phyloP scores from a whole-genome alignment of 2,113 vertebrate species.

The Pelvicachromis taeniatus region DNA sequence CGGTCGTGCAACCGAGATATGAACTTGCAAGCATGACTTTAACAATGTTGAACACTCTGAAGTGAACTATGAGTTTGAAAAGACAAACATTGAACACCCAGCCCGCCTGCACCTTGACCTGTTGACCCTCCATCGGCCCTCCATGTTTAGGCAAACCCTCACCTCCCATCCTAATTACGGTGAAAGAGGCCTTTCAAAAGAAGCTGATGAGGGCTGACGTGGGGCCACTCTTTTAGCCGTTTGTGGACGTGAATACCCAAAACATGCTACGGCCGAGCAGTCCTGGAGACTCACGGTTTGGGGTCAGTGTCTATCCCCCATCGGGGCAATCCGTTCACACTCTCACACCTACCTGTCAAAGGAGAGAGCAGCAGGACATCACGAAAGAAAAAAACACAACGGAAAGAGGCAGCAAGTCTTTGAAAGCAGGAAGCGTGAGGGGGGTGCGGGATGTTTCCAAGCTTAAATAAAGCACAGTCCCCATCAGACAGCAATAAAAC shows the following conservation, averaged over 20 bases:
- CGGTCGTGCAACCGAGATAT: not conserved
- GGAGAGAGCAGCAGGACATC: slow-evolving; percentile 43
- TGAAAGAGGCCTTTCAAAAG: slow-evolving; percentile 44
- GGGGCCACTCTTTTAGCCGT: slow-evolving; percentile 11
- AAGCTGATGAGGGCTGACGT: slow-evolving; percentile 50
- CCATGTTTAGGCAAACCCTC: not conserved
- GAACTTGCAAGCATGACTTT: not conserved
- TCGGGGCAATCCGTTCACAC: slow-evolving; percentile 71
- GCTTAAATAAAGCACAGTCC: slow-evolving; percentile 31
- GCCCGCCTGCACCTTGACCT: not conserved
- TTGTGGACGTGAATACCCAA: slow-evolving; percentile 29
- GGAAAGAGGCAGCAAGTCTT: not conserved
- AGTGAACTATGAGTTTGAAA: slow-evolving; percentile 24
- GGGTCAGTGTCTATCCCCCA: slow-evolving; percentile 69
- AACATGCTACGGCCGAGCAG: not conserved
- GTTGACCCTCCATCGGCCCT: not conserved
- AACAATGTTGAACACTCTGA: slow-evolving; percentile 8
- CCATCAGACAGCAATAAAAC: slow-evolving; percentile 29
- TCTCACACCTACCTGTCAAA: slow-evolving; percentile 77
- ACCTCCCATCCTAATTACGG: slow-evolving; percentile 40
- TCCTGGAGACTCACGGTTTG: slow-evolving; percentile 66
- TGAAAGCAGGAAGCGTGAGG: not conserved
- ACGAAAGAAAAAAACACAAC: not conserved
- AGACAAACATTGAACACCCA: slow-evolving; percentile 31
- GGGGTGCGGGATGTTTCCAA: not conserved